Evolutionary conservation across 2,797 vertebrate species (phyloP).

Genomic region (Peromyscus aztecus): DNA sequence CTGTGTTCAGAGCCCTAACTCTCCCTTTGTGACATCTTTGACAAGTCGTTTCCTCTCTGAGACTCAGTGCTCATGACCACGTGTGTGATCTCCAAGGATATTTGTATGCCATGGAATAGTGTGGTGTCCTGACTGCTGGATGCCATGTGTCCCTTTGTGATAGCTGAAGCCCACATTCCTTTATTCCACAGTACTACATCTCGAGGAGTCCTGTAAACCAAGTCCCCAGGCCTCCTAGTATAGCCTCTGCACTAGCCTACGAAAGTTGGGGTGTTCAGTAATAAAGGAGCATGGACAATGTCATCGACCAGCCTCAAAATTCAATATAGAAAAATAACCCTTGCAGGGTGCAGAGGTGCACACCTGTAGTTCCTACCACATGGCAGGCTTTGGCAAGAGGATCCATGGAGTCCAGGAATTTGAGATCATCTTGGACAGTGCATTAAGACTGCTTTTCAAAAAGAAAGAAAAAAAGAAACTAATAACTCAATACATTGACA

Average conservation of each 20-base stretch:
- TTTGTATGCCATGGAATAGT: background rate
- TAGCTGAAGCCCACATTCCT: fast-evolving
- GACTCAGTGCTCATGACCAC: background rate
- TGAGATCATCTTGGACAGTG: background rate
- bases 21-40: background rate
- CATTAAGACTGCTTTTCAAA: background rate
- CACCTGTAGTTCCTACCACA: too few species aligned
- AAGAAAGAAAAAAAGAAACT: background rate
- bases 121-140: background rate
- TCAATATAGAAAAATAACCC: background rate
- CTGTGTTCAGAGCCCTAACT: background rate
- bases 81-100: background rate
- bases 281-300: background rate
- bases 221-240: background rate
- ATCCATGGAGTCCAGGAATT: background rate
- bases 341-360: background rate
- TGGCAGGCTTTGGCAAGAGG: background rate
- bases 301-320: background rate
- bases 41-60: background rate
- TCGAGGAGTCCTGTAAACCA: background rate
- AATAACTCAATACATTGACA: too few species aligned
- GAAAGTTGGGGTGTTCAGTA: background rate
- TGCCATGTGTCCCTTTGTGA: background rate
- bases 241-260: background rate
- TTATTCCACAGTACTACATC: background rate